Evolutionary conservation across 2,888 invertebrate genomes (phyloP).

Genomic region (Trichacis sp.): DNA sequence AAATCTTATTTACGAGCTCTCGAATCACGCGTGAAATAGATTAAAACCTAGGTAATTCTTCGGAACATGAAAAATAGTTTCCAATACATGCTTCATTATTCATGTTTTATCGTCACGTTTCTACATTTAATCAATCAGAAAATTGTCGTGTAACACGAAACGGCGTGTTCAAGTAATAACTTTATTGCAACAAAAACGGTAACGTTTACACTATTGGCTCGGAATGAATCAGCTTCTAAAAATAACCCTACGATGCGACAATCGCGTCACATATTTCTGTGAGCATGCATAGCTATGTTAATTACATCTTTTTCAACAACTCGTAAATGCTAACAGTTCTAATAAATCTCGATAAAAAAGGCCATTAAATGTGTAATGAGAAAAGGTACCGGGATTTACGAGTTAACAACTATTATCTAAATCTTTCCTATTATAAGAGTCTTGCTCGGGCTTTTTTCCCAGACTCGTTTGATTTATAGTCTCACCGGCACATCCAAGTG

Average conservation of each 20-base stretch:
- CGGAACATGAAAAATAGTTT: not conserved
- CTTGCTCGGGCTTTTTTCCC: conserved; percentile 26
- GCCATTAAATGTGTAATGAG: conserved; percentile 30
- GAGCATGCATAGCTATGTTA: not conserved
- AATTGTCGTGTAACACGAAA: not conserved
- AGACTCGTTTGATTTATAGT: conserved; percentile 30
- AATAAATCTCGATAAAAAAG: conserved; percentile 14
- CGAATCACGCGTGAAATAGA: not conserved
- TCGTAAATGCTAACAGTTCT: not conserved
- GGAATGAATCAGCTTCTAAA: not conserved
- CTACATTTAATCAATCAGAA: not conserved
- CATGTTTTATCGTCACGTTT: not conserved
- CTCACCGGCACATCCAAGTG: conserved; percentile 33
- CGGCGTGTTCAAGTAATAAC: not conserved
- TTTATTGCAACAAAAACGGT: too few relatives aligned
- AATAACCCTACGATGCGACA: not conserved
- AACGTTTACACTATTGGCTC: not conserved
- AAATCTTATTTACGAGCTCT: not conserved
- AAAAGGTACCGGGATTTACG: conserved; percentile 30
- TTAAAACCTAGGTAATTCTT: not conserved
- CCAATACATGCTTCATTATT: not conserved
- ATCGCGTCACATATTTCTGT: not conserved
- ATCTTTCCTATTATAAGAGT: conserved; percentile 38
- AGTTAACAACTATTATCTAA: conserved; percentile 36
- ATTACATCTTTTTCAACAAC: not conserved